A percentile compares a stretch with the other conserved stretches of the same genome.
phyloP scores from a whole-genome alignment of 1,140 invertebrate species.

The Harlomillsia oculata region DNA sequence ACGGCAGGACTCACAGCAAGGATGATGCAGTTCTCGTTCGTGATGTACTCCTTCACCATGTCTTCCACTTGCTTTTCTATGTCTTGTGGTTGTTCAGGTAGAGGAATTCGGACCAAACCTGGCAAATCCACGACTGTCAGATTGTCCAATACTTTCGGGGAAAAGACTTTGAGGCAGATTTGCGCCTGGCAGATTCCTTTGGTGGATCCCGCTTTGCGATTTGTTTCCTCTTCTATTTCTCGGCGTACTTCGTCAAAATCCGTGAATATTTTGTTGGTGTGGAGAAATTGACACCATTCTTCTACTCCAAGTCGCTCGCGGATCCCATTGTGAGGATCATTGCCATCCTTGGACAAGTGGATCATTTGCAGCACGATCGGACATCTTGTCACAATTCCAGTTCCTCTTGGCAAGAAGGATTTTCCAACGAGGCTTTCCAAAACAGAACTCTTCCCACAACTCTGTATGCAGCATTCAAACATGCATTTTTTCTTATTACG shows the following conservation, averaged over 20 bases:
- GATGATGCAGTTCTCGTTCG: constrained; percentile 35
- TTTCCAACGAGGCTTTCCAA: constrained; percentile 93
- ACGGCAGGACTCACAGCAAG: constrained; percentile 59
- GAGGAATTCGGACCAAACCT: constrained; percentile 52
- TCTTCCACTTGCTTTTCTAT: constrained; percentile 75
- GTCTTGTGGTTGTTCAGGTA: constrained; percentile 81
- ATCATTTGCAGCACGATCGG: constrained; percentile 89
- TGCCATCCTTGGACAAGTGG: constrained; percentile 77
- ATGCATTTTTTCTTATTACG: neutral
- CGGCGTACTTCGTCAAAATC: constrained; percentile 80
- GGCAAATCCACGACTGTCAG: constrained; percentile 19
- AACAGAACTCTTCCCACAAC: constrained; percentile 98
- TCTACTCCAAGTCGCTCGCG: neutral
- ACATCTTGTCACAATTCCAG: constrained; percentile 91
- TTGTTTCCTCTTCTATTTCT: constrained; percentile 11
- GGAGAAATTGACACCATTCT: constrained; percentile 62
- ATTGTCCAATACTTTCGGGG: neutral
- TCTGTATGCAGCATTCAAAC: constrained; percentile 52
- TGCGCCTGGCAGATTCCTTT: neutral
- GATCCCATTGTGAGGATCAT: constrained; percentile 67
- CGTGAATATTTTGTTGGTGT: constrained; percentile 76
- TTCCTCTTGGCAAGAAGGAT: constrained; percentile 92
- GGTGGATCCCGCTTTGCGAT: neutral
- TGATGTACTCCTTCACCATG: constrained; percentile 69
- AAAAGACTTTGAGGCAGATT: constrained; percentile 8